A percentile compares a stretch with the other conserved stretches of the same genome.
Evolutionary conservation across 2,888 invertebrate genomes (phyloP).

Genomic region (Aporophyla lueneburgensis): DNA sequence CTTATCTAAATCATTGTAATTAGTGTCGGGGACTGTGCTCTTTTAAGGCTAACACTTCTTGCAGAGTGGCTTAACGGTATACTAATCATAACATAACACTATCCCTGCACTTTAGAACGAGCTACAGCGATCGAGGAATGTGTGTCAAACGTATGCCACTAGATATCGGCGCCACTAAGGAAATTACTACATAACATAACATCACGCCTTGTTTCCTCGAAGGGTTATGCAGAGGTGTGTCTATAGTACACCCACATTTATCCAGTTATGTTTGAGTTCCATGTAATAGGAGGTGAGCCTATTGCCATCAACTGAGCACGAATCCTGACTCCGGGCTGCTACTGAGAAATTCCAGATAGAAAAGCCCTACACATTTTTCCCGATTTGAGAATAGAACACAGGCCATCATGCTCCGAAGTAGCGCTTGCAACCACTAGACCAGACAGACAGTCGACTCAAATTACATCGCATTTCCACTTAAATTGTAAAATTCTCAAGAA

Average conservation of each 20-base stretch:
- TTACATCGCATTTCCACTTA: not conserved
- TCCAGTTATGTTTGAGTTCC: too few species aligned
- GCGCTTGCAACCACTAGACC: too few species aligned
- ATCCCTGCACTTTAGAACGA: slow-evolving; percentile 71
- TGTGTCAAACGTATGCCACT: slow-evolving; percentile 61
- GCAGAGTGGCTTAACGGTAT: slow-evolving; percentile 74
- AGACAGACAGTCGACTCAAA: not conserved
- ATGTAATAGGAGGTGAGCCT: too few species aligned
- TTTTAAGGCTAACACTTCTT: slow-evolving; percentile 68
- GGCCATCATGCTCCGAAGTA: too few species aligned
- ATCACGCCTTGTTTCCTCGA: too few species aligned
- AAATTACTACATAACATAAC: slow-evolving; percentile 4
- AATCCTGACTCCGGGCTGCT: too few species aligned
- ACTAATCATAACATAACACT: slow-evolving; percentile 81
- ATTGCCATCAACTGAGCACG: too few species aligned
- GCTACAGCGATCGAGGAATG: slow-evolving; percentile 49
- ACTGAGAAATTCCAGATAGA: too few species aligned
- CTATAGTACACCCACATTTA: too few species aligned
- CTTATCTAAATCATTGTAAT: slow-evolving; percentile 74
- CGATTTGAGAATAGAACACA: too few species aligned
- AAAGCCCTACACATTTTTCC: too few species aligned
- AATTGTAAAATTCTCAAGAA: slow-evolving; percentile 27
- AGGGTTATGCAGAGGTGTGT: too few species aligned
- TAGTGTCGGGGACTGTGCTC: slow-evolving; percentile 63
- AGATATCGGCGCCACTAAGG: slow-evolving; percentile 10